A percentile compares a stretch with the other conserved stretches of the same genome.
phyloP scores from a whole-genome alignment of 1,140 invertebrate genomes.

The Temnothorax longispinosus region DNA sequence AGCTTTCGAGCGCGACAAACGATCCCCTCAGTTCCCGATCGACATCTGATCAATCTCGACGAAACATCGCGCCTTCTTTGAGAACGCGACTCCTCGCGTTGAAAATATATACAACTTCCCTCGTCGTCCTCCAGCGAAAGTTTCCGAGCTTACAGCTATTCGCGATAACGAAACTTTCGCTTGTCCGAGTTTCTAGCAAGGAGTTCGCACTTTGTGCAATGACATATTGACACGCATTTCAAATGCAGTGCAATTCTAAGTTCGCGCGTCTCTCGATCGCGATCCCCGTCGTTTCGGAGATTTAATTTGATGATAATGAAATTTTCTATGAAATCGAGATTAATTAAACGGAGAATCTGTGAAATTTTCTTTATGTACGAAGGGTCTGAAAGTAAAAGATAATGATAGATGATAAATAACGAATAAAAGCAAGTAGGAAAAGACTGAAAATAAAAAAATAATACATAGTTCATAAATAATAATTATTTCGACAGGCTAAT shows the following conservation, averaged over 20 bases:
- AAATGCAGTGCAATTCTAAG: neutral
- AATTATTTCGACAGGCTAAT: neutral
- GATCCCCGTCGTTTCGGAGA: neutral
- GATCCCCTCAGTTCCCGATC: conserved; percentile 23
- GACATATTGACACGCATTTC: conserved; percentile 56
- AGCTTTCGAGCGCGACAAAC: conserved; percentile 49
- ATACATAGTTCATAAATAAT: neutral
- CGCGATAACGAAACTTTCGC: conserved; percentile 48
- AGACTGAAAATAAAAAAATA: neutral
- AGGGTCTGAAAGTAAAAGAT: neutral
- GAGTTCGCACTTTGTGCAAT: conserved; percentile 39
- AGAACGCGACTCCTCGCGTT: conserved; percentile 26
- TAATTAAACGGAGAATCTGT: neutral
- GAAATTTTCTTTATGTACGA: neutral
- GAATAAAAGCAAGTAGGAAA: neutral
- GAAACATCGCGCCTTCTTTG: conserved; percentile 48
- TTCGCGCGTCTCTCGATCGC: neutral
- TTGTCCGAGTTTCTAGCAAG: neutral
- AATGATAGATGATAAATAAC: neutral
- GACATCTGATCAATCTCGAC: conserved; percentile 62
- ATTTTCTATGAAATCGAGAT: neutral
- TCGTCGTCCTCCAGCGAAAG: conserved; percentile 16
- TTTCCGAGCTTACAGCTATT: conserved; percentile 25
- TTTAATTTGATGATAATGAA: neutral
- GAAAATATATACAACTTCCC: conserved; percentile 36